A percentile compares a stretch with the other conserved stretches of the same genome.
phyloP scores from a whole-genome alignment of 2,888 invertebrate species.

The Andrena haemorrhoa region DNA sequence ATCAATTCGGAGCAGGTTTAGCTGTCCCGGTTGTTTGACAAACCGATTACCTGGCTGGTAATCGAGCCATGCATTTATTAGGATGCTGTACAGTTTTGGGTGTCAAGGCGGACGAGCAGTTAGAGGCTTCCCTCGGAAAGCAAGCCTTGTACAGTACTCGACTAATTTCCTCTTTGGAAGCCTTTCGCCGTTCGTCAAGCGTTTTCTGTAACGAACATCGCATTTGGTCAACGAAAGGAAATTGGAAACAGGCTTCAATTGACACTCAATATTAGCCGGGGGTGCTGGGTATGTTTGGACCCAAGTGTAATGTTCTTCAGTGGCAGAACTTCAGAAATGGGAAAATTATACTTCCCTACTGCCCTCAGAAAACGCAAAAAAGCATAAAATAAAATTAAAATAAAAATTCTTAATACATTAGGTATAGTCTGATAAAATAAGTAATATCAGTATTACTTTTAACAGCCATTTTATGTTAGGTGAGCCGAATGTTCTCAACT shows the following conservation, averaged over 20 bases:
- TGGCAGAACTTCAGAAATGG: too few relatives aligned
- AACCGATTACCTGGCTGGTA: conserved; percentile 58
- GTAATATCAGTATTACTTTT: too few relatives aligned
- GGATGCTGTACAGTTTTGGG: conserved; percentile 62
- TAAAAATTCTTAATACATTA: too few relatives aligned
- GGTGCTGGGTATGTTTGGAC: too few relatives aligned
- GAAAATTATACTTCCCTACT: too few relatives aligned
- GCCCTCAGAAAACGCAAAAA: too few relatives aligned
- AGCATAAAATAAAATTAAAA: too few relatives aligned
- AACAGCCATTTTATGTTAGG: too few relatives aligned
- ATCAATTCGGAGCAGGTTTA: conserved; percentile 60
- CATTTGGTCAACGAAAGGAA: not conserved
- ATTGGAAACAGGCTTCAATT: not conserved
- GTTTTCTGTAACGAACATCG: not conserved
- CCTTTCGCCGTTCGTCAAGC: not conserved
- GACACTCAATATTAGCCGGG: too few relatives aligned
- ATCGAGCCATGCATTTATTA: conserved; percentile 65
- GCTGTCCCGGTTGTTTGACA: conserved; percentile 65
- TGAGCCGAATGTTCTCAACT: too few relatives aligned
- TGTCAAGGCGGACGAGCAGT: conserved; percentile 52
- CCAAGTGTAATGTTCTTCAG: too few relatives aligned
- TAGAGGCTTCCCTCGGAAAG: conserved; percentile 37
- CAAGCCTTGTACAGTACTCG: not conserved
- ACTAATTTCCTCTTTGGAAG: conserved; percentile 40
- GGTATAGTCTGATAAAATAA: too few relatives aligned